Base-by-base conservation (phyloP, 2,113 vertebrate genomes). In the Lophotis ruficrista region DNA sequence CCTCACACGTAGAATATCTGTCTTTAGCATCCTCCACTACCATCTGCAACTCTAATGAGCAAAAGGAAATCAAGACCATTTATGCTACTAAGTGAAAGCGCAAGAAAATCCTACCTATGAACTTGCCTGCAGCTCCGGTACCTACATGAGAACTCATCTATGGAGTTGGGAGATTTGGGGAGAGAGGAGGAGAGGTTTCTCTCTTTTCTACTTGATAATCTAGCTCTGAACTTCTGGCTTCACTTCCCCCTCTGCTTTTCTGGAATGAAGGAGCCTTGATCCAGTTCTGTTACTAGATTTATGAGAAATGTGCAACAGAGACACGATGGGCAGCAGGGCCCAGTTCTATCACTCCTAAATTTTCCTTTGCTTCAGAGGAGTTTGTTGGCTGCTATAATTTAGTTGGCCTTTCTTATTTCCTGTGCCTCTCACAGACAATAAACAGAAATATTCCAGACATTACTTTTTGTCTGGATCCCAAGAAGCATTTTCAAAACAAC, bases 361-460 rank as follows among this genome's bases (percentile, higher is more conserved):
- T 87, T 80, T 88, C 84, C 41, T 83, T 72, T 77, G 54, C 60
- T 93, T 92, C 68, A 94, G 87, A 95, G 87, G 27, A 91, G 33
- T 43, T 47, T 89, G 77, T 65, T 95, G 53, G 87, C 82, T 93
- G 84, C 82, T 73, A 10, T 82, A 91, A 84, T 85, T 93, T 76
- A 69, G 50, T 37, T 90, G 81, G 87, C 82, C 66, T 78, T 90
- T 76, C 62, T 83, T 86, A 70, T 83, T 96, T 96, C 94, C 95
- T 94, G 85, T 94, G 90, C 87, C 82, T 96, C 84, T 88, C 60
- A 53, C 37, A 92, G 90, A 93, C 90, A 96, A 97, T 77, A 85
- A 95, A 94, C 88, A 94, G 95, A 97, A 97, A 92, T 97, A 94
- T 73, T 92, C 90, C 87, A 96, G 94, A 78, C 87, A 56, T 81